A percentile compares a stretch with the other conserved stretches of the same genome.
Evolutionary conservation across 2,113 vertebrate genomes (phyloP).

Genomic region (Lepisosteus oculatus): DNA sequence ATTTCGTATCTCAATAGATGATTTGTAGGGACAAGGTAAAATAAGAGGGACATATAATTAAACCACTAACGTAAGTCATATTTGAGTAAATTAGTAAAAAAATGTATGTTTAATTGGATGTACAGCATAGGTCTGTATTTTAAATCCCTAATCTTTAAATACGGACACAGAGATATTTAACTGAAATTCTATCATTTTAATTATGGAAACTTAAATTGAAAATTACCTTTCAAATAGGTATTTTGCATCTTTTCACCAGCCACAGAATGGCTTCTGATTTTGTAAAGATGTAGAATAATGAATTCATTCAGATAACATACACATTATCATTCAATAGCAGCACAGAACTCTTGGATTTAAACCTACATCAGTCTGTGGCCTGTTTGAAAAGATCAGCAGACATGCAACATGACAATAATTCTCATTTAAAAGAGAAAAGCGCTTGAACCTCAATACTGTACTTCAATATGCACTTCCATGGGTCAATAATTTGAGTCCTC

Average conservation of each 20-base stretch:
- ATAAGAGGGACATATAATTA: slow-evolving; percentile 46
- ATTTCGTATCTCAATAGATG: slow-evolving; percentile 67
- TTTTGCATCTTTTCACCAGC: slow-evolving; percentile 57
- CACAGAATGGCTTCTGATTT: slow-evolving; percentile 57
- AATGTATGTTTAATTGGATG: slow-evolving; percentile 41
- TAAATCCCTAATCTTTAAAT: slow-evolving; percentile 49
- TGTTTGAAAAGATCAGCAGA: slow-evolving; percentile 53
- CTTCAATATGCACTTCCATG: slow-evolving; percentile 28
- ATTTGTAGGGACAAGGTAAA: slow-evolving; percentile 75
- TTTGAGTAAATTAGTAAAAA: slow-evolving; percentile 37
- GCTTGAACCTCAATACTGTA: slow-evolving; percentile 43
- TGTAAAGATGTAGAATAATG: slow-evolving; percentile 58
- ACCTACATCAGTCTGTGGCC: slow-evolving; percentile 36
- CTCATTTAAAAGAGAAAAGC: slow-evolving; percentile 36
- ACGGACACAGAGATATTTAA: slow-evolving; percentile 66
- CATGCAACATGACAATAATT: slow-evolving; percentile 42
- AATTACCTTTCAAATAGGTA: slow-evolving; percentile 63
- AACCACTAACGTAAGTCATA: slow-evolving; percentile 48
- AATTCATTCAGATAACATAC: slow-evolving; percentile 40
- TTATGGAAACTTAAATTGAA: slow-evolving; percentile 73
- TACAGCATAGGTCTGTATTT: slow-evolving; percentile 65
- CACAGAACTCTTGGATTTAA: slow-evolving; percentile 48
- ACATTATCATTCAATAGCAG: slow-evolving; percentile 29
- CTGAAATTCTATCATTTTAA: slow-evolving; percentile 68
- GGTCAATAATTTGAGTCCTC: slow-evolving; percentile 11